Evolutionary conservation across 2,888 invertebrate genomes (phyloP).

Genomic region (Megamerina dolium): DNA sequence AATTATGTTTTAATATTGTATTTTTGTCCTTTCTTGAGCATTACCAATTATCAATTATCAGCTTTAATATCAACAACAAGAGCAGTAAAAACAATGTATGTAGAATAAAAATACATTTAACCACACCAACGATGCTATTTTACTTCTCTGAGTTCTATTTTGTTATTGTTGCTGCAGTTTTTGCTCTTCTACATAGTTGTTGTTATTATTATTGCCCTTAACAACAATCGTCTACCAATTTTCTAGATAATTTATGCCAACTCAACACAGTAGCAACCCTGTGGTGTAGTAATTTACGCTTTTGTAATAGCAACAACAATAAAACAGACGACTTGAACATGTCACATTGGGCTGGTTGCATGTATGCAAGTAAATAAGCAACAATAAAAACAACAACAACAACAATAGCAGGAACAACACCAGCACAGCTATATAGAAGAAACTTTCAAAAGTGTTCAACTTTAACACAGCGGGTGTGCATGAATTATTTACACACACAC

Average conservation of each 20-base stretch:
- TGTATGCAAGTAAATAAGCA: too few relatives aligned
- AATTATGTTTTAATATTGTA: too few relatives aligned
- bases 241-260: slow-evolving; percentile 25
- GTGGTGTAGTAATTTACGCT: slow-evolving; percentile 28
- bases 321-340: slow-evolving; percentile 4
- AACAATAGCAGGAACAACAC: too few relatives aligned
- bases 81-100: slow-evolving; percentile 4
- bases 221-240: too few relatives aligned
- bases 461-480: slow-evolving; percentile 27
- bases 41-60: too few relatives aligned
- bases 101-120: too few relatives aligned
- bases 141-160: background rate
- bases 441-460: slow-evolving; percentile 23
- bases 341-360: background rate
- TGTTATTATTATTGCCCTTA: too few relatives aligned
- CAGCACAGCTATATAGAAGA: too few relatives aligned
- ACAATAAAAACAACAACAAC: too few relatives aligned
- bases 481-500: slow-evolving; percentile 27
- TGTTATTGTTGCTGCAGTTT: background rate
- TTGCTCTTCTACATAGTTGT: background rate
- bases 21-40: too few relatives aligned
- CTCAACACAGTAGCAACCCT: slow-evolving; percentile 28
- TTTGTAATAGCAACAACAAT: slow-evolving; percentile 17
- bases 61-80: slow-evolving; percentile 4
- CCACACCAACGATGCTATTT: too few relatives aligned